Percentiles rank a stretch among this genome's conserved stretches.
Conservation (phyloP, 2,113 vertebrate genomes). For the Prochilodus magdalenae region DNA sequence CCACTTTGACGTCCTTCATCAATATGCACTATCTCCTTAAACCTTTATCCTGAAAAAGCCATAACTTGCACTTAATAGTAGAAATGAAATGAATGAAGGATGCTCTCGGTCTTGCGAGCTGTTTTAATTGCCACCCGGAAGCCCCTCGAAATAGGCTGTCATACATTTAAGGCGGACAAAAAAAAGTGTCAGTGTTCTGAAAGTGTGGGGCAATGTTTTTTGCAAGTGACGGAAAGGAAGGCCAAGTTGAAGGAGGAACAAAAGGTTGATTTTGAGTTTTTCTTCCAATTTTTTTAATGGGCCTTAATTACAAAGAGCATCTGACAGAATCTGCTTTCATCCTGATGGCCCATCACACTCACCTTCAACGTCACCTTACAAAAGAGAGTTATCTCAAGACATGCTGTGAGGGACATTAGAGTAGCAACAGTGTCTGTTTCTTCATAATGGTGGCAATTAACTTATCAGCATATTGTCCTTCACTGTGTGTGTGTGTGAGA, state of each 20-base stretch:
- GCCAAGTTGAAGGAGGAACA: slow-evolving; percentile 20
- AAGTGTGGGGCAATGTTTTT: background rate
- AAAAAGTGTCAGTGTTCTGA: slow-evolving; percentile 50
- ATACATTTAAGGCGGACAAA: slow-evolving; percentile 38
- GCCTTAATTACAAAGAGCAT: slow-evolving; percentile 40
- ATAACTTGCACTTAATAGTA: too few relatives aligned
- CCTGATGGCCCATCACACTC: slow-evolving; percentile 59
- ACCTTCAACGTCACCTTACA: slow-evolving; percentile 66
- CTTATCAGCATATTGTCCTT: slow-evolving; percentile 68
- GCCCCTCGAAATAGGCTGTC: slow-evolving; percentile 25
- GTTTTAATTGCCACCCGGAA: slow-evolving; percentile 37
- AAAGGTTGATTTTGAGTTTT: too few relatives aligned
- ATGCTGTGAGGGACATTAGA: slow-evolving; percentile 58
- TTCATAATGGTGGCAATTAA: slow-evolving; percentile 71
- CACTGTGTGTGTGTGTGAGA: slow-evolving; percentile 35
- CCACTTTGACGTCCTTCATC: too few relatives aligned
- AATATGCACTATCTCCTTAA: too few relatives aligned
- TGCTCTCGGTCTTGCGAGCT: background rate
- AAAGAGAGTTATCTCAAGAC: slow-evolving; percentile 62
- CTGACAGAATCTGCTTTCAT: slow-evolving; percentile 32
- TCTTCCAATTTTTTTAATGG: slow-evolving; percentile 47
- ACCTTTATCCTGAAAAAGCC: too few relatives aligned
- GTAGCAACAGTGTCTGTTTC: slow-evolving; percentile 55
- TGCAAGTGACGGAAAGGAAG: background rate
- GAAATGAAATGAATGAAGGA: background rate